Conservation (phyloP, 2,113 vertebrate genomes). For the Platanista minor region DNA sequence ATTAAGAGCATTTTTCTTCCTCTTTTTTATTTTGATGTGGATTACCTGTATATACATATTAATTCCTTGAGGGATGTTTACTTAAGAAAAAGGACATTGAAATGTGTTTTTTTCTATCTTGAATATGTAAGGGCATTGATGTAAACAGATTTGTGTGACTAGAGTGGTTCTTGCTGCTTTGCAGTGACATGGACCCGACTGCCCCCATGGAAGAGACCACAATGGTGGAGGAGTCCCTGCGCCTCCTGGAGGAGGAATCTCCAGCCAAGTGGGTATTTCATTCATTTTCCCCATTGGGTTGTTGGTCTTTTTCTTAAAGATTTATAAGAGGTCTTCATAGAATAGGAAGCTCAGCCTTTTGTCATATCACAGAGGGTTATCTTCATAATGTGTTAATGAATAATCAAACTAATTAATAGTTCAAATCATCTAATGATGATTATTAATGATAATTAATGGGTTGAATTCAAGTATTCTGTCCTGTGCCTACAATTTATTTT, state of each 20-base stretch:
- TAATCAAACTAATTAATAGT: not conserved
- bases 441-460: not conserved
- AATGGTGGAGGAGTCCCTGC: conserved; percentile 70
- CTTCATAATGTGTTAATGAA: not conserved
- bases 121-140: not conserved
- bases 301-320: not conserved
- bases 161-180: conserved; percentile 47
- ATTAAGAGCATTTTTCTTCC: not conserved
- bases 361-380: not conserved
- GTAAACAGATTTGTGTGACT: not conserved
- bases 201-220: conserved; percentile 76
- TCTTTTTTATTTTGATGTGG: not conserved
- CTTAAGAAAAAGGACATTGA: not conserved
- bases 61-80: not conserved
- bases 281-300: not conserved
- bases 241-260: conserved; percentile 70
- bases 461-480: not conserved
- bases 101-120: not conserved
- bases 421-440: not conserved
- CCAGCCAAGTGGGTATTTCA: conserved; percentile 81
- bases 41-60: not conserved
- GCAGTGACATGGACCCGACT: conserved; percentile 80
- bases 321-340: not conserved
- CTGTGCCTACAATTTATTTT: not conserved
- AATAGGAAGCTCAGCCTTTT: not conserved